Evolutionary conservation across 30 jellyfish, hydroid and myxozoan genomes (phyloP).

Genomic region (Aurelia sp.): DNA sequence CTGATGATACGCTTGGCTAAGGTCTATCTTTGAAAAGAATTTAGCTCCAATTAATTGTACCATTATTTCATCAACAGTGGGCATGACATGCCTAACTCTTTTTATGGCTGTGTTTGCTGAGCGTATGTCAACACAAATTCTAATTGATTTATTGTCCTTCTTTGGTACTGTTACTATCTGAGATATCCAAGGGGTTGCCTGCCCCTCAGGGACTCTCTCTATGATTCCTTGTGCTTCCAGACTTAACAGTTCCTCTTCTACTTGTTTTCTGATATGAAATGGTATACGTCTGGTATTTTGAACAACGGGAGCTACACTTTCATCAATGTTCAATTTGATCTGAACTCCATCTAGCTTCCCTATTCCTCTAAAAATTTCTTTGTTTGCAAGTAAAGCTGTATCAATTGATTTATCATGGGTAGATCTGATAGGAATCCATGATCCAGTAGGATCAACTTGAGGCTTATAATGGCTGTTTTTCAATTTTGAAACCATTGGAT

Average conservation of each 20-base stretch:
- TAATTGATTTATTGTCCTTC: conserved; percentile 31
- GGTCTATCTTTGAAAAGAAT: conserved; percentile 49
- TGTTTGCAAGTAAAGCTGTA: not conserved
- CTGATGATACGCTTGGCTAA: conserved; percentile 48
- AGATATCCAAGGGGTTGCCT: conserved; percentile 70
- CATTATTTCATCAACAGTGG: conserved; percentile 51
- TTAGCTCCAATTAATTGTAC: conserved; percentile 42
- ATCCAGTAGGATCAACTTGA: conserved; percentile 13
- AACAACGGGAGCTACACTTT: not conserved
- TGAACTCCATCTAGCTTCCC: too few species aligned
- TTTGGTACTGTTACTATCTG: conserved; percentile 52
- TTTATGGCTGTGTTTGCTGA: conserved; percentile 49
- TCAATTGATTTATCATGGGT: conserved; percentile 51
- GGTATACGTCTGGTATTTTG: conserved; percentile 29
- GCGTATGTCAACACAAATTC: conserved; percentile 57
- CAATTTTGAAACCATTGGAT: conserved; percentile 36
- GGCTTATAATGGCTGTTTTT: conserved; percentile 21
- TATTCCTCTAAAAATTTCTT: too few species aligned
- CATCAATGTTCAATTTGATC: too few species aligned
- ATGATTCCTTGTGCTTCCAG: conserved; percentile 31
- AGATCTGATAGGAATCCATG: conserved; percentile 52
- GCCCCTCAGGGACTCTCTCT: conserved; percentile 53
- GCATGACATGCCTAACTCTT: conserved; percentile 38
- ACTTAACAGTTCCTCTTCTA: conserved; percentile 21
- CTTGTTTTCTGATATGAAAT: conserved; percentile 28